Evolutionary conservation across 2,888 invertebrate species (phyloP), one percentile per base, ranked within the genome.

Genomic region (Cheilosia urbana): DNA sequence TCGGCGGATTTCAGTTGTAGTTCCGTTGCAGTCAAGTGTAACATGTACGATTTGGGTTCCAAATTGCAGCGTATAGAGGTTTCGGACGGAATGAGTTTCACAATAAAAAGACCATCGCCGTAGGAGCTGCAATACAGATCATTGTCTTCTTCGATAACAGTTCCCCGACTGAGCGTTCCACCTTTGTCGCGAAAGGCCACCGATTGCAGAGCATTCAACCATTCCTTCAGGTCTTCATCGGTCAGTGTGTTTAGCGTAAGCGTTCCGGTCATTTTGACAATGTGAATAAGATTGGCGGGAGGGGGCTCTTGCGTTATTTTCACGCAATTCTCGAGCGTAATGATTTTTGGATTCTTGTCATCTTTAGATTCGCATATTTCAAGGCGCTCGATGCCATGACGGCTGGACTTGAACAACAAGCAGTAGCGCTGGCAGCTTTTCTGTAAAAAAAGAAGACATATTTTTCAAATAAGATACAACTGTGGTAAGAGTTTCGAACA

Each of bases 281-380:
- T 95, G 88, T 91, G 91, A 84, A 94, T 94, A 88, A 94, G 93
- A 89, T 94, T 95, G 73, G 94, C 94, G 79, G 90, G 94, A 92
- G 94, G 93, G 90, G 94, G 93, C 90, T 92, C 92, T 91, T 95
- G 94, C 87, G 95, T 94, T 89, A 97, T 97, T 94, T 97, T 97
- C 51, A 97, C 95, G 91, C 97, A 97, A 91, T 97, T 96, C 93
- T 97, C 97, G 69, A 97, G 93, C 0, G 97, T 96, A 85, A 97
- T 95, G 82, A 97, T 97, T 90, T 95, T 95, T 40, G 95, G 95
- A 89, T 95, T 94, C 82, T 94, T 92, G 90, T 96, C 96, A 87
- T 96, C 96, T 91, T 95, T 95, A 89, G 94, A 95, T 88, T 97
- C 97, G 91, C 96, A 97, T 88, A 97, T 95, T 94, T 97, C 97